These are phyloP conservation scores for Drosophila lowei DNA, from an alignment of 1,140 invertebrate genomes.

Conservation along the genomic window DNA sequence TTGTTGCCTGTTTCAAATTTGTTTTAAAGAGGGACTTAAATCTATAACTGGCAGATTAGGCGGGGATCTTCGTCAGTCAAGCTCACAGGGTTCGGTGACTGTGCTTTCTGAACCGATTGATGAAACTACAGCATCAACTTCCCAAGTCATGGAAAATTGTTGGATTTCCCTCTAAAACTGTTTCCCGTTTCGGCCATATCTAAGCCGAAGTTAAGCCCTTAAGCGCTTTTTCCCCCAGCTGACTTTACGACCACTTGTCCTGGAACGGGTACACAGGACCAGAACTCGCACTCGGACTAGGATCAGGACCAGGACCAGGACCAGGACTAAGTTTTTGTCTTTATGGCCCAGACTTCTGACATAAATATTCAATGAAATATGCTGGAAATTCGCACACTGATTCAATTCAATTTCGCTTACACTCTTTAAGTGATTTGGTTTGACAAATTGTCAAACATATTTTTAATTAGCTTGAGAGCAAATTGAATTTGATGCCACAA, in stretches of 20 bases:
- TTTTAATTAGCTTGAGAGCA: slow-evolving; percentile 68
- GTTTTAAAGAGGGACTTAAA: slow-evolving; percentile 40
- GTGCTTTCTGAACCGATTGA: slow-evolving; percentile 12
- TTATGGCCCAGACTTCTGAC: slow-evolving; percentile 23
- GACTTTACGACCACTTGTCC: slow-evolving; percentile 60
- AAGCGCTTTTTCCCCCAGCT: slow-evolving; percentile 54
- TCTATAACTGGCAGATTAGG: slow-evolving; percentile 61
- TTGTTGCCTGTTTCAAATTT: slow-evolving; percentile 17
- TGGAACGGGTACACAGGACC: slow-evolving; percentile 31
- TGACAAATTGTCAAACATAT: slow-evolving; percentile 33
- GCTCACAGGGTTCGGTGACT: slow-evolving; percentile 5
- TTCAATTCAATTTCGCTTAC: slow-evolving; percentile 37
- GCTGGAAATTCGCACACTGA: slow-evolving; percentile 24
- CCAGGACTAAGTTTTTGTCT: slow-evolving; percentile 48
- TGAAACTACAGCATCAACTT: slow-evolving; percentile 11
- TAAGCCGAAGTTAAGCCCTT: slow-evolving; percentile 62
- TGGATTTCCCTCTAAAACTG: background rate
- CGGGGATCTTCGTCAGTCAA: slow-evolving; percentile 19
- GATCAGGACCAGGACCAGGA: too few species aligned
- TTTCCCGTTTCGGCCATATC: slow-evolving; percentile 9
- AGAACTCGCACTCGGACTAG: background rate
- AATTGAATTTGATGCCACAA: slow-evolving; percentile 65
- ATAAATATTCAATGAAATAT: slow-evolving; percentile 54
- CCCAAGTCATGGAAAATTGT: slow-evolving; percentile 1
- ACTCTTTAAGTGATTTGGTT: slow-evolving; percentile 8